Conservation (phyloP, 2,888 invertebrate species). For the Strigamia maritima region DNA sequence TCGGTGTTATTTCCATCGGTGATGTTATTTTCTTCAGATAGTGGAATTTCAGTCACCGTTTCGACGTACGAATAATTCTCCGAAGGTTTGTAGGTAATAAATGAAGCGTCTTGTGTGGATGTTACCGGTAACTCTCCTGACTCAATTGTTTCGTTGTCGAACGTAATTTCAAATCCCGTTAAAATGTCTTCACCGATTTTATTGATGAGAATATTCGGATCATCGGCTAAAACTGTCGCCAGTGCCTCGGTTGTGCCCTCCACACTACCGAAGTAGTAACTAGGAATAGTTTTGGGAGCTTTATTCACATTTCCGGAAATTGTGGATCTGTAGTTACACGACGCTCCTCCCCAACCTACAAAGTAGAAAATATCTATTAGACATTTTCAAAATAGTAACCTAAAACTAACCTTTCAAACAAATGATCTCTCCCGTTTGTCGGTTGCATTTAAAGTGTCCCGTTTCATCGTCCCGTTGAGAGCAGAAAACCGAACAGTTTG, state of each 20-base stretch:
- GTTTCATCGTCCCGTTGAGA: neutral
- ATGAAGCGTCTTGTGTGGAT: neutral
- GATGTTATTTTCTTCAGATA: neutral
- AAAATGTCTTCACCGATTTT: neutral
- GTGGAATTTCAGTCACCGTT: neutral
- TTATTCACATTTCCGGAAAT: neutral
- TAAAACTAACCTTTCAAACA: conserved; percentile 1
- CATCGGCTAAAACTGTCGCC: neutral
- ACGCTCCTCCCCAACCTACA: neutral
- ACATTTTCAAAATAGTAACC: too few relatives aligned
- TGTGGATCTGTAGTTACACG: neutral
- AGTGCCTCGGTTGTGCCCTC: neutral
- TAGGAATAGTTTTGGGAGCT: neutral
- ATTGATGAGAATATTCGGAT: neutral
- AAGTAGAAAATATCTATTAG: neutral
- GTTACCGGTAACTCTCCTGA: neutral
- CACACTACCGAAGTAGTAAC: neutral
- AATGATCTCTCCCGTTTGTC: neutral
- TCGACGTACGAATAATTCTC: neutral
- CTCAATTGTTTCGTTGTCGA: neutral
- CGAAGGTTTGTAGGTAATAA: neutral
- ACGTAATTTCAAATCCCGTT: neutral
- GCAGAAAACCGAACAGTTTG: neutral
- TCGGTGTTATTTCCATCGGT: neutral
- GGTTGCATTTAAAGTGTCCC: conserved; percentile 4